Percentiles rank a stretch among this genome's conserved stretches.
Conservation (phyloP, 2,113 vertebrate genomes). For the Scomber colias region DNA sequence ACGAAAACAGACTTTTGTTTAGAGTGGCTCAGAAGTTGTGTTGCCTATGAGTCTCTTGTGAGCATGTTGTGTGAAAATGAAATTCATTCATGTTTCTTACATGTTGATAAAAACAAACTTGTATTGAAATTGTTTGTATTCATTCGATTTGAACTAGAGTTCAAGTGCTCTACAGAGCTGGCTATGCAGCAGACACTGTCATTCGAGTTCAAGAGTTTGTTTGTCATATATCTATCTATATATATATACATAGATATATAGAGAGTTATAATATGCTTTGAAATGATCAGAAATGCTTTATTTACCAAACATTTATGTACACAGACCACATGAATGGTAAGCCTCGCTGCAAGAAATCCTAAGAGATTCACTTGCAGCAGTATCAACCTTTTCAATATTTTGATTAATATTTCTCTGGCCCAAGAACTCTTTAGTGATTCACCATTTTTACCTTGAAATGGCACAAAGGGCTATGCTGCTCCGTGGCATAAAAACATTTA, state of each 20-base stretch:
- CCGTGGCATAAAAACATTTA: conserved; percentile 31
- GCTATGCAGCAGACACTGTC: conserved; percentile 62
- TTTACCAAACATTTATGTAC: conserved; percentile 17
- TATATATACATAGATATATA: background rate
- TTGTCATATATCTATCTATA: background rate
- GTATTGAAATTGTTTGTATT: conserved; percentile 14
- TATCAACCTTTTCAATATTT: conserved; percentile 19
- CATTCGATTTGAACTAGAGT: conserved; percentile 19
- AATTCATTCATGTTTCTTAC: conserved; percentile 18
- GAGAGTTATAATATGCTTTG: background rate
- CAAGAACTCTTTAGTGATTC: conserved; percentile 31
- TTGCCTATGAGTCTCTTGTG: conserved; percentile 35
- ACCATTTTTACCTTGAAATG: conserved; percentile 43
- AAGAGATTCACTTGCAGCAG: conserved; percentile 9
- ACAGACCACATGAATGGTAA: conserved; percentile 42
- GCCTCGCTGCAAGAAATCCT: conserved; percentile 7
- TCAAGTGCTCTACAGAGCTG: conserved; percentile 53
- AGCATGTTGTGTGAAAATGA: conserved; percentile 35
- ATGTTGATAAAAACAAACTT: conserved; percentile 21
- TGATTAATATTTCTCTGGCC: conserved; percentile 25
- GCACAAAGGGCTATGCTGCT: conserved; percentile 68
- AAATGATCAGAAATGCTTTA: conserved; percentile 17
- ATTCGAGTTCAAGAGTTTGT: background rate
- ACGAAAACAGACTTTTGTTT: conserved; percentile 25
- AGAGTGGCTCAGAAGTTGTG: conserved; percentile 17